Base-by-base conservation (phyloP, 2,888 invertebrate species). In the Latheticus oryzae region DNA sequence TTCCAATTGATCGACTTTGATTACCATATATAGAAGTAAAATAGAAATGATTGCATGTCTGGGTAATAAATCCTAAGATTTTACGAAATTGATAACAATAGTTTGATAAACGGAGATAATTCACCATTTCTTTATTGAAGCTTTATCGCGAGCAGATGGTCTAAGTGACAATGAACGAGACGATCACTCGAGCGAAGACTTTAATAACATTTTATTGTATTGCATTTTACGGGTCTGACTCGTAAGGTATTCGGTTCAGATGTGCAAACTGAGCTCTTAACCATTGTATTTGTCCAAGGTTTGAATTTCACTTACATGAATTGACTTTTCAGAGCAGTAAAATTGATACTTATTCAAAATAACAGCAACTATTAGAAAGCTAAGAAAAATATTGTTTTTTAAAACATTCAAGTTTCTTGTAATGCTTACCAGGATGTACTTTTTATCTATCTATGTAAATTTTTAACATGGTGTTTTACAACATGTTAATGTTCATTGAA, bases 181-280 rank as follows among this genome's bases (percentile, higher is more conserved):
- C 12, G 45, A 30, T 28, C 45, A 45, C n/a, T 45, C 30, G 9
- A 45, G 26, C 32, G 45, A 28, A 43, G 16, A 43, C 28, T 43
- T 28, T 28, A 43, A 28, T 43, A 28, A 16, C 15, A 11, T 43
- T 43, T 43, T 43, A 43, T 45, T 45, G 45, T 30, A 5, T 17
- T 5, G 11, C 19, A 45, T 30, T 45, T 45, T 30, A 30, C 26
- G 28, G 45, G 15, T 26, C n/a, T n/a, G n/a, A n/a, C n/a, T n/a
- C 16, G 13, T 15, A 11, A 28, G 11, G 11, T 28, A 28, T 28
- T 28, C 8, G 26, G 7, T 37, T 37, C 17, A 38, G 9, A 8
- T 28, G 28, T 5, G 28, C 4, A 9, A 28, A 28, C n/a, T n/a
- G n/a, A n/a, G n/a, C n/a, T n/a, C n/a, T n/a, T n/a, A n/a, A n/a